Evolutionary conservation across 2,797 vertebrate species (phyloP).

Genomic region (Falco berigora): DNA sequence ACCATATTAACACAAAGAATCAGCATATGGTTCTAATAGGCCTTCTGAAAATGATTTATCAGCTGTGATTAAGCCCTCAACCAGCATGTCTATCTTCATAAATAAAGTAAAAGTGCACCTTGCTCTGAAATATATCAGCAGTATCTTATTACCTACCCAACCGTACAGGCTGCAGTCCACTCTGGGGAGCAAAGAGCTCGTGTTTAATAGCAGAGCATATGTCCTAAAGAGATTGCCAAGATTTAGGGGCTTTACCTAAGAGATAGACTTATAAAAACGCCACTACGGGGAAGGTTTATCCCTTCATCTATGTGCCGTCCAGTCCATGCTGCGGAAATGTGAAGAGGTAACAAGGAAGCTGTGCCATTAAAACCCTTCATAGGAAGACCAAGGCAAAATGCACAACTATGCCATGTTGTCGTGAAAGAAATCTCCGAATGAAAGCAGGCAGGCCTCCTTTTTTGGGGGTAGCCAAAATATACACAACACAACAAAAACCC

Average conservation of each 20-base stretch:
- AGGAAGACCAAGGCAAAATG: conserved; percentile 17
- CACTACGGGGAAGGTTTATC: conserved; percentile 61
- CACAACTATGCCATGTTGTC: background rate
- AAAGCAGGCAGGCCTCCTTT: background rate
- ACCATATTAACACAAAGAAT: conserved; percentile 71
- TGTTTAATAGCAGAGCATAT: conserved; percentile 52
- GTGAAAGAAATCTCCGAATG: conserved; percentile 27
- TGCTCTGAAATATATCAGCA: conserved; percentile 73
- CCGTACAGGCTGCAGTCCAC: conserved; percentile 38
- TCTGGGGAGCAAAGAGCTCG: conserved; percentile 62
- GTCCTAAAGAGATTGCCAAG: conserved; percentile 61
- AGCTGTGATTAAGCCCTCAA: conserved; percentile 78
- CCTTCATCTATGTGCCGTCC: conserved; percentile 36
- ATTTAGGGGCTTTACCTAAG: conserved; percentile 67
- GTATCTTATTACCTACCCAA: conserved; percentile 74
- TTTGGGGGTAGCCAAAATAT: background rate
- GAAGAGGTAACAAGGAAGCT: conserved; percentile 59
- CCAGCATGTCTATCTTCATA: conserved; percentile 78
- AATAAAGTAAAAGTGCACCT: conserved; percentile 81
- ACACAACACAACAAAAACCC: conserved; percentile 17
- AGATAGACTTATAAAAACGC: conserved; percentile 69
- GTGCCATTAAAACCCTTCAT: conserved; percentile 26
- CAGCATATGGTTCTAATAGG: conserved; percentile 81
- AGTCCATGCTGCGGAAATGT: conserved; percentile 26
- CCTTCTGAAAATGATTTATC: conserved; percentile 80